Conservation (phyloP, 2,797 vertebrate genomes). For the Diplodus sargus region DNA sequence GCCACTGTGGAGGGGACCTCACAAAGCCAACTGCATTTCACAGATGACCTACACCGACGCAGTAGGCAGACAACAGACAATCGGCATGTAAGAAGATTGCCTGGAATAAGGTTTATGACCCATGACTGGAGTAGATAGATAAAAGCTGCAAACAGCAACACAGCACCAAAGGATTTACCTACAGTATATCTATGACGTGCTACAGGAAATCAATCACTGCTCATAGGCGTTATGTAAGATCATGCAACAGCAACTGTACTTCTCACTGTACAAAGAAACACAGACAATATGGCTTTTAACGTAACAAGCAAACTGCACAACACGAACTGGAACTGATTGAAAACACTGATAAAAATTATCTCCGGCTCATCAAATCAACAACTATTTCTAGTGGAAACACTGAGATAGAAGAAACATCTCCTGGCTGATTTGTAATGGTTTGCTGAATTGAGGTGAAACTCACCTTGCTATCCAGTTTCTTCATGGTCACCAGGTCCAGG, state of each 20-base stretch:
- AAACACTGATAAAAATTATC: neutral
- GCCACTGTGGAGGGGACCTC: slow-evolving; percentile 45
- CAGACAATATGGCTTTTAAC: neutral
- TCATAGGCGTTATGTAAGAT: neutral
- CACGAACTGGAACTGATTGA: slow-evolving; percentile 13
- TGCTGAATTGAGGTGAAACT: slow-evolving; percentile 31
- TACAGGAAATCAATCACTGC: neutral
- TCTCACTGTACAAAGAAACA: neutral
- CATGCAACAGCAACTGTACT: neutral
- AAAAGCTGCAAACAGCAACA: slow-evolving; percentile 33
- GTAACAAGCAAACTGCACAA: neutral
- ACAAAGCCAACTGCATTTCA: slow-evolving; percentile 63
- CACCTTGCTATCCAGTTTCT: slow-evolving; percentile 99
- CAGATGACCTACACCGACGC: slow-evolving; percentile 72
- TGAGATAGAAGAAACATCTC: neutral
- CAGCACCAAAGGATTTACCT: slow-evolving; percentile 22
- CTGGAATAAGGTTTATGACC: slow-evolving; percentile 53
- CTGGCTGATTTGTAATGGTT: neutral
- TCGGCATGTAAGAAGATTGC: slow-evolving; percentile 47
- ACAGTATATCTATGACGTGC: neutral
- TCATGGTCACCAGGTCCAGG: slow-evolving; percentile 98
- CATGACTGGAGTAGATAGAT: slow-evolving; percentile 35
- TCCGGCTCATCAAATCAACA: neutral
- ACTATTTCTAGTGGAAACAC: fast-evolving
- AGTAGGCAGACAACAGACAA: slow-evolving; percentile 44